Conservation (phyloP, 2,888 invertebrate species). For the Meteorus colon region DNA sequence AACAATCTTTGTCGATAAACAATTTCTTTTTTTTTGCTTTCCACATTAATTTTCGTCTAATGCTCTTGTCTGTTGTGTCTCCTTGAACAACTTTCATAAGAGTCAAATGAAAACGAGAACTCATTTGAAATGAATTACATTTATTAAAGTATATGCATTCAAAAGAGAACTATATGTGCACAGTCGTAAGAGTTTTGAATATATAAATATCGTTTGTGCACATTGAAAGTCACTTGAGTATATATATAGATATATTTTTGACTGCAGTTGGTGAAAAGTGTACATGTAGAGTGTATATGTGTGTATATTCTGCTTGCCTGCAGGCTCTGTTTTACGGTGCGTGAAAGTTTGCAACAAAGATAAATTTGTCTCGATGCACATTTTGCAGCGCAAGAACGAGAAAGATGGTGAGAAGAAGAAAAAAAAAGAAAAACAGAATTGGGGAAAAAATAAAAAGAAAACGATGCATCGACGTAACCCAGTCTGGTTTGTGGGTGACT, state of each 20-base stretch:
- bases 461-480: constrained; percentile 26
- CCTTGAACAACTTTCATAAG: constrained; percentile 12
- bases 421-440: constrained; percentile 15
- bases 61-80: neutral
- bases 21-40: neutral
- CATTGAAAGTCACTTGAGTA: constrained; percentile 40
- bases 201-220: constrained; percentile 48
- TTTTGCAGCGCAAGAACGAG: constrained; percentile 36
- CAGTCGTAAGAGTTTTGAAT: constrained; percentile 37
- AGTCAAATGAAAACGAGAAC: constrained; percentile 10
- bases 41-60: neutral
- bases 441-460: constrained; percentile 28
- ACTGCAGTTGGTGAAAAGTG: constrained; percentile 42
- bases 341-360: constrained; percentile 69
- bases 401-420: neutral
- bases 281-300: neutral
- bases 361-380: constrained; percentile 63
- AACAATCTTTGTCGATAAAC: neutral
- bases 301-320: neutral
- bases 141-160: constrained; percentile 20
- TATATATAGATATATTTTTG: constrained; percentile 1
- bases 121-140: constrained; percentile 24
- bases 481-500: constrained; percentile 19
- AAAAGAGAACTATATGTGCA: neutral
- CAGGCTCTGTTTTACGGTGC: constrained; percentile 58